Percentiles rank a stretch among this genome's conserved stretches.
Conservation (phyloP, 1,140 invertebrate species). For the Eupristina koningsbergeri region DNA sequence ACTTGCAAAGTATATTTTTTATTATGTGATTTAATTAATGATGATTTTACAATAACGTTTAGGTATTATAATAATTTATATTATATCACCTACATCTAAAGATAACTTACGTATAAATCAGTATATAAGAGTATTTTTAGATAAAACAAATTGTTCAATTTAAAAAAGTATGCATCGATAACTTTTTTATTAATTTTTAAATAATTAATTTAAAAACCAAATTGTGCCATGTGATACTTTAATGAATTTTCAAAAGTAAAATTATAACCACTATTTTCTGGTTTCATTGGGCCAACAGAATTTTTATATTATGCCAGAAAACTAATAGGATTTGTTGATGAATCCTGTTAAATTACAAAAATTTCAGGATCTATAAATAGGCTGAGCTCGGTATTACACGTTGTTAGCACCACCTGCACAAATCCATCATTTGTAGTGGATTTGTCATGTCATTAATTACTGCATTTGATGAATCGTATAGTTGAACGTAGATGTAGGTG, state of each 20-base stretch:
- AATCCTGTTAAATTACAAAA: background rate
- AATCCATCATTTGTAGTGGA: background rate
- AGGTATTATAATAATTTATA: too few relatives aligned
- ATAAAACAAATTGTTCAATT: too few relatives aligned
- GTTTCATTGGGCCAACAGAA: background rate
- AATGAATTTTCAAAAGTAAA: background rate
- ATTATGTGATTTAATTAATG: too few relatives aligned
- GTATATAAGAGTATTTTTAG: too few relatives aligned
- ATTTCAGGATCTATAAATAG: background rate
- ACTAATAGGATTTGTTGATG: slow-evolving; percentile 8
- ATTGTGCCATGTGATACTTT: background rate
- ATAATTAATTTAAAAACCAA: too few relatives aligned
- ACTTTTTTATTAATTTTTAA: too few relatives aligned
- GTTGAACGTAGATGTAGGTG: too few relatives aligned
- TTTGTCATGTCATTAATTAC: background rate
- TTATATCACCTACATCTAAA: too few relatives aligned
- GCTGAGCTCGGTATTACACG: background rate
- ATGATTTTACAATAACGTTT: too few relatives aligned
- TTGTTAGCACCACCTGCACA: background rate
- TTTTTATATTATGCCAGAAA: background rate
- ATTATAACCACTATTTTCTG: background rate
- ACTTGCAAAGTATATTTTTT: too few relatives aligned
- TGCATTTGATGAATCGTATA: background rate
- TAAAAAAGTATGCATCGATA: too few relatives aligned
- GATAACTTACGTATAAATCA: too few relatives aligned